Base-by-base conservation (phyloP, 2,113 vertebrate genomes). In the Girardinichthys multiradiatus region DNA sequence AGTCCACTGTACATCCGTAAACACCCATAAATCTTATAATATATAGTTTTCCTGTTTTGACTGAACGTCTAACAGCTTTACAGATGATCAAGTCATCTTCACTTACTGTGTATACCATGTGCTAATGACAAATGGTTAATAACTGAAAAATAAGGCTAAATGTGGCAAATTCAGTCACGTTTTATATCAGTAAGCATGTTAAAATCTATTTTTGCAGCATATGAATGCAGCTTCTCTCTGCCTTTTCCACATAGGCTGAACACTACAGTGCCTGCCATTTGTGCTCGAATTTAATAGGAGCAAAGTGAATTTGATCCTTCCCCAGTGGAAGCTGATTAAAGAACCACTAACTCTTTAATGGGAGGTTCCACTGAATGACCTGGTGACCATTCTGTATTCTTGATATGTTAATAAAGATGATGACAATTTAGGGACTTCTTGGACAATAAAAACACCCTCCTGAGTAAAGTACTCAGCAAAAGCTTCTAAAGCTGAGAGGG, bases 241-340 rank as follows among this genome's bases (percentile, higher is more conserved):
- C 3, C 27, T 29, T 62, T 60, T 30, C 42, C 42, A 75, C 9
- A 69, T 60, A 8, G 69, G n/a, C n/a, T 3, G 4, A 70, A 45
- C 68, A 57, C 58, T 63, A 74, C 17, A 14, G 65, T 57, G 76
- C 67, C 54, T 66, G 66, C 37, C 75, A 54, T 39, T 57, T 63
- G 54, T 12, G 6, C 26, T 59, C 37, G 72, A 71, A 87, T 82
- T 72, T 35, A 74, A 84, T 77, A 73, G 83, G 24, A 73, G 30
- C 45, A 45, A 69, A 84, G 62, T 72, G 60, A 85, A 85, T 74
- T 26, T 68, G 81, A 82, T 51, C 72, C 68, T 57, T 72, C 69
- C 74, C 69, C 69, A 45, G 54, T 64, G 70, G 67, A 70, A 63
- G 76, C 58, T 77, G 68, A 80, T 74, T 76, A 80, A 80, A 84